Conservation (phyloP, 2,113 vertebrate genomes). For the Isichthys henryi region DNA sequence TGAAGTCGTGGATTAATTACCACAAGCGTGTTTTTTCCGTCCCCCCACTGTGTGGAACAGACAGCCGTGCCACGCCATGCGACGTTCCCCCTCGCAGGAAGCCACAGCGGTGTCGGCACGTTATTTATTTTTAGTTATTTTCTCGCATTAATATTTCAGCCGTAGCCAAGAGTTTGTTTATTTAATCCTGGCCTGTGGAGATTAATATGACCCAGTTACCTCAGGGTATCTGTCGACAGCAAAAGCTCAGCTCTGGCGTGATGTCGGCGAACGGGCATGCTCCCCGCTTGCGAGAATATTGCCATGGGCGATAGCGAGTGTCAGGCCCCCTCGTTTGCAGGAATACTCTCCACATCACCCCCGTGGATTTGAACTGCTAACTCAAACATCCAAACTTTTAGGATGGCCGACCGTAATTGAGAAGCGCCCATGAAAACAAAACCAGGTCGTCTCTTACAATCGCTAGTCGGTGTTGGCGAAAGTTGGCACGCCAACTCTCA, state of each 20-base stretch:
- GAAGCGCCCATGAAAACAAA: not conserved
- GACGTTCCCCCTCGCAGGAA: not conserved
- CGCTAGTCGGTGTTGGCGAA: not conserved
- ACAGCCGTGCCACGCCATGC: not conserved
- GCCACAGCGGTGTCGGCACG: not conserved
- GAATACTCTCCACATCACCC: not conserved
- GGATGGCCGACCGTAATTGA: not conserved
- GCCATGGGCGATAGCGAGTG: not conserved
- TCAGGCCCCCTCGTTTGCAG: not conserved
- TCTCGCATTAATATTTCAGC: conserved; percentile 16
- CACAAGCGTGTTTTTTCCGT: not conserved
- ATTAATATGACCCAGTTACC: conserved; percentile 31
- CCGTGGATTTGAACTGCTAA: not conserved
- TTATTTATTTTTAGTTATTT: conserved; percentile 13
- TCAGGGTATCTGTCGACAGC: conserved; percentile 13
- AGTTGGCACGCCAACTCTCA: not conserved
- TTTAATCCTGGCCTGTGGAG: conserved; percentile 21
- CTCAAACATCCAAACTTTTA: not conserved
- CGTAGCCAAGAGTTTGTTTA: conserved; percentile 12
- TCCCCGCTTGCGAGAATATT: not conserved
- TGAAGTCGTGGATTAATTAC: conserved; percentile 4
- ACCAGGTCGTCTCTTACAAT: not conserved
- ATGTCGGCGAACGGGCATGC: not conserved
- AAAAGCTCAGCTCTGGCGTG: not conserved
- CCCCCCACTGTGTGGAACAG: not conserved